Evolutionary conservation across 2,113 vertebrate species (phyloP).

Genomic region (Lethenteron camtschaticum): DNA sequence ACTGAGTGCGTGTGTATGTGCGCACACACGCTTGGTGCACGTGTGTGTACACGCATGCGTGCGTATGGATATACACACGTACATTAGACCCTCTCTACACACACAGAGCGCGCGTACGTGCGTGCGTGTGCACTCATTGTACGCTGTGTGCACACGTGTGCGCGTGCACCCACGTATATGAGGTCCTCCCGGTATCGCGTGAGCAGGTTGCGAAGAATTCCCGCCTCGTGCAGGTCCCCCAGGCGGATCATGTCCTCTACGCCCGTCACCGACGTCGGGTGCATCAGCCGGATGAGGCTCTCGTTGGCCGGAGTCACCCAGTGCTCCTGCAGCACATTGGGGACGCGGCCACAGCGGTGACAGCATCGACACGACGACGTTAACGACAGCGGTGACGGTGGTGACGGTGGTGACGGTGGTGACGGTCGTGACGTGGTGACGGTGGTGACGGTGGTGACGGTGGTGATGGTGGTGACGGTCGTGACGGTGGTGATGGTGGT

Average conservation of each 20-base stretch:
- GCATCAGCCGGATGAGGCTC: slow-evolving; percentile 38
- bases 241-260: slow-evolving; percentile 89
- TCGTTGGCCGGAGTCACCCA: slow-evolving; percentile 35
- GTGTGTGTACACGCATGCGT: background rate
- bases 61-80: background rate
- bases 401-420: too few species aligned
- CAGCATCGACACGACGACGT: too few species aligned
- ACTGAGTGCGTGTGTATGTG: too few species aligned
- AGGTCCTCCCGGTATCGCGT: slow-evolving; percentile 57
- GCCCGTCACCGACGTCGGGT: slow-evolving; percentile 47
- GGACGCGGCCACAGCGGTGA: too few species aligned
- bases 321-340: slow-evolving; percentile 32
- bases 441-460: too few species aligned
- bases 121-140: background rate
- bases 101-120: background rate
- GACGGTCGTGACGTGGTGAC: too few species aligned
- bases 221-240: slow-evolving; percentile 68
- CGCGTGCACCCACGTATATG: slow-evolving; percentile 52
- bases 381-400: too few species aligned
- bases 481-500: too few species aligned
- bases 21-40: too few species aligned
- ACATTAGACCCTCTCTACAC: background rate
- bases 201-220: slow-evolving; percentile 70
- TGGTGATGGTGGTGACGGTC: too few species aligned
- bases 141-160: background rate